phyloP scores from a whole-genome alignment of 2,888 invertebrate genomes.

The Pachymerium ferrugineum region DNA sequence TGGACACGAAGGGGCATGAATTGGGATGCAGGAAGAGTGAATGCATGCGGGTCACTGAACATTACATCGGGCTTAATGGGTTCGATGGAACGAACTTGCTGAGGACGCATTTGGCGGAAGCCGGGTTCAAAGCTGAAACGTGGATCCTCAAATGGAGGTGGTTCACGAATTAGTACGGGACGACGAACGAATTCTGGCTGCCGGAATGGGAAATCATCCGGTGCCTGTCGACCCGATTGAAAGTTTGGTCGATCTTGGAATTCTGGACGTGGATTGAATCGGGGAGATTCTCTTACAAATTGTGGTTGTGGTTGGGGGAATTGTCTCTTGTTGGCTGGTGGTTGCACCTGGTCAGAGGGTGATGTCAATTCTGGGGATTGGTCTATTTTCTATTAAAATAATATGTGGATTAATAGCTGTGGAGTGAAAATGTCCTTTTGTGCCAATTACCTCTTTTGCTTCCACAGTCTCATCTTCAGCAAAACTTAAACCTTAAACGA shows the following conservation, averaged over 20 bases:
- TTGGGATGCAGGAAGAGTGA: background rate
- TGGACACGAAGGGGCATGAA: background rate
- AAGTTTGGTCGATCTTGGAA: background rate
- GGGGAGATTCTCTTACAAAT: background rate
- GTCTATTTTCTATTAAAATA: no score
- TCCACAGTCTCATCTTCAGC: background rate
- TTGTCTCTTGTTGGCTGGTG: background rate
- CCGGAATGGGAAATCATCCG: no score
- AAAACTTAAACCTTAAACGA: background rate
- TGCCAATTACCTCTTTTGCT: background rate
- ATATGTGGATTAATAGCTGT: no score
- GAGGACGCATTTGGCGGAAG: background rate
- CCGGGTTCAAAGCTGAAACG: background rate
- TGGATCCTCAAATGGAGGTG: background rate
- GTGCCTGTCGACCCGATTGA: no score
- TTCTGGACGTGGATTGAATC: background rate
- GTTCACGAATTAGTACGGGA: background rate
- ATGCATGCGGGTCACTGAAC: background rate
- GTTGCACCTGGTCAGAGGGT: no score
- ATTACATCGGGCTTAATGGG: background rate
- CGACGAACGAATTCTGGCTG: background rate
- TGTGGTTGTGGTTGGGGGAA: background rate
- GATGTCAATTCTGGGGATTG: no score
- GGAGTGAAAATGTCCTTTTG: background rate
- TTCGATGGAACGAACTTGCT: background rate